phyloP scores from a whole-genome alignment of 2,113 vertebrate species.

The Sitta europaea region DNA sequence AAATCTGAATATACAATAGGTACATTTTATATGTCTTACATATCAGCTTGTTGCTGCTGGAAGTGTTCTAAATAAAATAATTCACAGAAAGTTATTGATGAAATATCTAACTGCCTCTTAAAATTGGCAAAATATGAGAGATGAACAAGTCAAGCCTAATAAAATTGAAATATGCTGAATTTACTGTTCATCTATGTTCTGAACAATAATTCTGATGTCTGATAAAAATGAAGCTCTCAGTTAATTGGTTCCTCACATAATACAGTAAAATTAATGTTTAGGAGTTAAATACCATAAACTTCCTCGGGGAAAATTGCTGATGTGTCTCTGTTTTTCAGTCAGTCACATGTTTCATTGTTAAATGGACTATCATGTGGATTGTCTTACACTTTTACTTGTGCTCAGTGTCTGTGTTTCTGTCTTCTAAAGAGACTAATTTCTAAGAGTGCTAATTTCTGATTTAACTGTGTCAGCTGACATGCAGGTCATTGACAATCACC shows the following conservation, averaged over 20 bases:
- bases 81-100: constrained; percentile 40
- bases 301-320: constrained; percentile 68
- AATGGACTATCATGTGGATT: constrained; percentile 59
- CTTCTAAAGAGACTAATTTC: constrained; percentile 36
- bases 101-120: constrained; percentile 61
- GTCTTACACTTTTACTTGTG: constrained; percentile 34
- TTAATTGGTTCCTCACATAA: constrained; percentile 68
- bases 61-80: constrained; percentile 54
- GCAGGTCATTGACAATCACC: constrained; percentile 28
- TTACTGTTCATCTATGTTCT: constrained; percentile 54
- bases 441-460: constrained; percentile 58
- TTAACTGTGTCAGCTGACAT: constrained; percentile 60
- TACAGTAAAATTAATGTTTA: constrained; percentile 76
- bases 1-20: background rate
- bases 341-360: constrained; percentile 72
- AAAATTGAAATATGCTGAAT: constrained; percentile 64
- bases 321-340: constrained; percentile 61
- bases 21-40: background rate
- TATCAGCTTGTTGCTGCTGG: constrained; percentile 6
- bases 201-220: constrained; percentile 51
- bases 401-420: constrained; percentile 15
- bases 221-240: constrained; percentile 60
- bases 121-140: constrained; percentile 46
- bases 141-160: constrained; percentile 61
- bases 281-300: constrained; percentile 71